Conservation (phyloP, 2,113 vertebrate species). For the Antechinus stuartii region DNA sequence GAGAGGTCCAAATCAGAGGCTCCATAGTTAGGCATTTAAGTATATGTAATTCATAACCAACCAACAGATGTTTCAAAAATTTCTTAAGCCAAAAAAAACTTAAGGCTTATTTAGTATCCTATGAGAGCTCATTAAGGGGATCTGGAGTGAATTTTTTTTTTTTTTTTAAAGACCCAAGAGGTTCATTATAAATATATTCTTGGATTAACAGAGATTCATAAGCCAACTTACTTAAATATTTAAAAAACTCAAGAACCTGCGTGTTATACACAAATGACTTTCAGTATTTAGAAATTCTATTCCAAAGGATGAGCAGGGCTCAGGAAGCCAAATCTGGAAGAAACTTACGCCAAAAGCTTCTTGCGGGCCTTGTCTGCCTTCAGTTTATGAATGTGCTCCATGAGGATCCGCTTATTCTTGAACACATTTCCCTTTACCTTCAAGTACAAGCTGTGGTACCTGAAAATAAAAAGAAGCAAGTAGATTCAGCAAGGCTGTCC, state of each 20-base stretch:
- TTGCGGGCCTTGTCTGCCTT: constrained; percentile 99
- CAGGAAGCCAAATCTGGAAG: background rate
- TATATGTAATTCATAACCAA: background rate
- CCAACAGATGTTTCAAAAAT: background rate
- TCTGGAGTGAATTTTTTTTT: background rate
- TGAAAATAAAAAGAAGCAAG: constrained; percentile 53
- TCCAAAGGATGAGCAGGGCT: background rate
- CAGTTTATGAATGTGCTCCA: constrained; percentile 99
- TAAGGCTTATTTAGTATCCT: background rate
- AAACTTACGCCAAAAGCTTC: constrained; percentile 97
- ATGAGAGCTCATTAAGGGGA: background rate
- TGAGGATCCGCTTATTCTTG: constrained; percentile 98
- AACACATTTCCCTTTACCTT: constrained; percentile 98
- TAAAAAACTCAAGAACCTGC: background rate
- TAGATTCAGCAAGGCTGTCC: background rate
- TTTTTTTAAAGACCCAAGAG: background rate
- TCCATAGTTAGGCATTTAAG: background rate
- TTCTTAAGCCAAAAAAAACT: background rate
- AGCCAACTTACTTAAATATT: background rate
- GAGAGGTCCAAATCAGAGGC: background rate
- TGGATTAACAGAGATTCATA: background rate
- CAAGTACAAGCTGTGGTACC: constrained; percentile 99
- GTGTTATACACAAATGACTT: background rate
- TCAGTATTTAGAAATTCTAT: background rate
- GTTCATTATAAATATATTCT: background rate